Evolutionary conservation across 2,888 invertebrate species (phyloP).

Genomic region (Drosophila dives): DNA sequence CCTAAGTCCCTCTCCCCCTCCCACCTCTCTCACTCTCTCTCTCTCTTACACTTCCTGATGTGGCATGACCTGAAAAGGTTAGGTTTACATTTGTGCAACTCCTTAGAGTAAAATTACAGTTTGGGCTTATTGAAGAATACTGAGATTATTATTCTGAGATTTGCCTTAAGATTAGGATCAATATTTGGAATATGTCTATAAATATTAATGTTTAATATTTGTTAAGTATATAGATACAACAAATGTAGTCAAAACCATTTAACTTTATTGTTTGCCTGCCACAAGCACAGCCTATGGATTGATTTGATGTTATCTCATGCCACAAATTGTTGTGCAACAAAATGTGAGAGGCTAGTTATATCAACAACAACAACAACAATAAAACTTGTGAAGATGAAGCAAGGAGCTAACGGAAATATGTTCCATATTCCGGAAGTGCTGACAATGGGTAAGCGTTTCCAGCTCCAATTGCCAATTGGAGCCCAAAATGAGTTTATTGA

Average conservation of each 20-base stretch:
- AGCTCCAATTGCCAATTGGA: slow-evolving; percentile 15
- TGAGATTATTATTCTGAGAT: background rate
- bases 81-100: slow-evolving; percentile 5
- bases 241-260: background rate
- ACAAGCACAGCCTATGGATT: slow-evolving; percentile 13
- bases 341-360: slow-evolving; percentile 46
- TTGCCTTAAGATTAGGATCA: background rate
- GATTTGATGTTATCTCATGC: slow-evolving; percentile 4
- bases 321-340: background rate
- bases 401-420: slow-evolving; percentile 74
- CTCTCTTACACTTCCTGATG: background rate
- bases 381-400: slow-evolving; percentile 12
- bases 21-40: rapidly evolving
- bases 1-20: background rate
- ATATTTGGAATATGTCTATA: slow-evolving; percentile 1
- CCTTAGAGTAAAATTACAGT: background rate
- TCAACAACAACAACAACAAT: slow-evolving; percentile 26
- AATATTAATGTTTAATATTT: background rate
- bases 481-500: slow-evolving; percentile 45
- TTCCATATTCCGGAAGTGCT: too few species aligned
- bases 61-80: background rate
- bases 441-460: background rate
- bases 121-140: background rate
- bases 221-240: background rate
- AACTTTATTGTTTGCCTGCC: slow-evolving; percentile 34